Base-by-base conservation (phyloP, 2,888 invertebrate species). In the Drosophila nigricruria region DNA sequence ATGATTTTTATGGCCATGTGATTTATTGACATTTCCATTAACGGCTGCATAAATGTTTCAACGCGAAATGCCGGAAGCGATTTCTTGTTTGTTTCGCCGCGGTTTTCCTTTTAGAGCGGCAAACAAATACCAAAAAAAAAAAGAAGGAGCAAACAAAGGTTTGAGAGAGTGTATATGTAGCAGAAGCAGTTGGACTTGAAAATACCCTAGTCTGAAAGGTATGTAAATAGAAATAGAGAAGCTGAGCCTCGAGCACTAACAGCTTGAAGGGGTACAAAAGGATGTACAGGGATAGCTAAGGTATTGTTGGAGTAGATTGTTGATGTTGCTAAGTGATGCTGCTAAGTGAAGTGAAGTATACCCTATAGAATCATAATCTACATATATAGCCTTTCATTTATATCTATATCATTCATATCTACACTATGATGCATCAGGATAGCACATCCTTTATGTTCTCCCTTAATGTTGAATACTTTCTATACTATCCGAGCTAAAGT, bases 21-120 rank as follows among this genome's bases (percentile, higher is more conserved):
- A 86, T 86, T 86, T 86, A 86, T 86, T 86, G 90, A 90, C 90
- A 81, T 86, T 87, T 81, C 86, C 90, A 86, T 86, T 86, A 89
- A 89, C 88, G 82, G 85, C 79, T 73, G 79, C 75, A 84, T 87
- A 86, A 86, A 86, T 90, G 86, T 89, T 90, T 84, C 86, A 90
- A 66, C 82, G 85, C 77, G 89, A 68, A 82, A 84, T 70, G 79
- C 89, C 86, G 86, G 86, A 86, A 89, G 88, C 82, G 88, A 90
- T 86, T 90, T 84, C 77, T 77, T 77, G 89, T 89, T 89, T 77
- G 81, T 70, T 74, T 54, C 42, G 52, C 63, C 36, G 18, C 23
- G 38, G 60, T 34, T 63, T 71, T 58, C 34, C 61, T 45, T 72
- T 77, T 60, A 30, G 50, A 50, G 49, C 25, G n/a, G 27, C 70